A percentile compares a stretch with the other conserved stretches of the same genome.
Evolutionary conservation across 2,113 vertebrate genomes (phyloP).

Genomic region (Tragelaphus buxtoni): DNA sequence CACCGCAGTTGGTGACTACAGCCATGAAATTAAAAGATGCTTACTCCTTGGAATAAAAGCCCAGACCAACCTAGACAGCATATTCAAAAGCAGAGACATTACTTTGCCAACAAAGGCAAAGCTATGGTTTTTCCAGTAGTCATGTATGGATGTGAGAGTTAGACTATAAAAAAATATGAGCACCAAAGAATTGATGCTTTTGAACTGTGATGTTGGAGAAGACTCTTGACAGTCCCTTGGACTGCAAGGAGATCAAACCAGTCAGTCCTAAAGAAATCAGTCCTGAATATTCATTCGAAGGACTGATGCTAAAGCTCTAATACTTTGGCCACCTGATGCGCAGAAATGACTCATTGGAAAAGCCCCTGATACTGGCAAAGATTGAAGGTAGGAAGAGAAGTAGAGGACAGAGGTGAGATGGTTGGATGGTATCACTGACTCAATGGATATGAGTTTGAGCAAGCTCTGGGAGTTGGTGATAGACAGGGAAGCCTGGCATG

Average conservation of each 20-base stretch:
- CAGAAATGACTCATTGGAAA: neutral
- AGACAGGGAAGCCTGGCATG: rapidly evolving
- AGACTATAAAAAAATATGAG: neutral
- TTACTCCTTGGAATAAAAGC: neutral
- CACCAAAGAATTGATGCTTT: neutral
- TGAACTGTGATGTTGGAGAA: neutral
- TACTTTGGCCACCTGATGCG: neutral
- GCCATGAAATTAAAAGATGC: neutral
- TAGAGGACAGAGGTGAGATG: neutral
- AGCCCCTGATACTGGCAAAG: neutral
- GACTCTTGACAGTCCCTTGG: neutral
- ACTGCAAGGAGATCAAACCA: neutral
- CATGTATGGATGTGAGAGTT: neutral
- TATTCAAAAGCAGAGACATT: neutral
- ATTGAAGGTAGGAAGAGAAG: neutral
- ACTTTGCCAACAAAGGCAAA: neutral
- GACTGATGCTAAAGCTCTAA: neutral
- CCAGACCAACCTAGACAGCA: neutral
- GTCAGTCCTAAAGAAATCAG: neutral
- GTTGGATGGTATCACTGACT: neutral
- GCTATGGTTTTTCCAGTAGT: neutral
- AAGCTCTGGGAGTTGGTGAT: neutral
- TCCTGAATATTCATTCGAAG: neutral
- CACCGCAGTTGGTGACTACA: neutral
- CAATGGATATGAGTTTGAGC: neutral